phyloP scores from a whole-genome alignment of 2,113 vertebrate species.

The Eclectus roratus region DNA sequence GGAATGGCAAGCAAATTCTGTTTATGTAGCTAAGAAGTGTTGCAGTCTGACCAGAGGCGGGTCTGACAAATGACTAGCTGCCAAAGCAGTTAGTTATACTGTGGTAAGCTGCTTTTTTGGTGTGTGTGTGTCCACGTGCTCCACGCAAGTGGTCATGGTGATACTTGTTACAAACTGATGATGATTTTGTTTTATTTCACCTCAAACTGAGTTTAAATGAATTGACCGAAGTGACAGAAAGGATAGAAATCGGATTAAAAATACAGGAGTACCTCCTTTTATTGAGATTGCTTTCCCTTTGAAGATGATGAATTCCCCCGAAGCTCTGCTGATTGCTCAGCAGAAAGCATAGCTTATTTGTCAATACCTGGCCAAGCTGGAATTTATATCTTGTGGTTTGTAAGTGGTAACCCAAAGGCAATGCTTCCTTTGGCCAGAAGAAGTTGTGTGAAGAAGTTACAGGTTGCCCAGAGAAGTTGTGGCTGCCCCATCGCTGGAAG shows the following conservation, averaged over 20 bases:
- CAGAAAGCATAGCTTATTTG: neutral
- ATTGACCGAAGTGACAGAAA: neutral
- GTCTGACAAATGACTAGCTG: neutral
- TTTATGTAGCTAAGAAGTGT: neutral
- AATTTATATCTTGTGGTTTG: neutral
- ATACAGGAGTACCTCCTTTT: neutral
- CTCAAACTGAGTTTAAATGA: neutral
- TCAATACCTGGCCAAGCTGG: neutral
- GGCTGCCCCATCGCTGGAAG: neutral
- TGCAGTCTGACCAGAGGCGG: neutral
- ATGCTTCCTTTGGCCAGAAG: neutral
- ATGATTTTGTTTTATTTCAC: neutral
- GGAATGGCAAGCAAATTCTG: conserved; percentile 33
- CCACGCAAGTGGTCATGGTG: neutral
- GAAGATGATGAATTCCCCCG: neutral
- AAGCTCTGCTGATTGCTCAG: neutral
- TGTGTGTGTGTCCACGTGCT: neutral
- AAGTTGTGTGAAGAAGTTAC: neutral
- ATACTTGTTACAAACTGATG: neutral
- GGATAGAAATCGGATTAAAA: neutral
- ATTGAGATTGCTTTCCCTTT: neutral
- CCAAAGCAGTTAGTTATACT: neutral
- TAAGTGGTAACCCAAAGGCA: neutral
- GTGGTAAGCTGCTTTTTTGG: neutral
- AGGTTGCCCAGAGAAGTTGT: neutral